Percentiles rank a stretch among this genome's conserved stretches.
Conservation (phyloP, 2,113 vertebrate genomes). For the Pterocles orientalis region DNA sequence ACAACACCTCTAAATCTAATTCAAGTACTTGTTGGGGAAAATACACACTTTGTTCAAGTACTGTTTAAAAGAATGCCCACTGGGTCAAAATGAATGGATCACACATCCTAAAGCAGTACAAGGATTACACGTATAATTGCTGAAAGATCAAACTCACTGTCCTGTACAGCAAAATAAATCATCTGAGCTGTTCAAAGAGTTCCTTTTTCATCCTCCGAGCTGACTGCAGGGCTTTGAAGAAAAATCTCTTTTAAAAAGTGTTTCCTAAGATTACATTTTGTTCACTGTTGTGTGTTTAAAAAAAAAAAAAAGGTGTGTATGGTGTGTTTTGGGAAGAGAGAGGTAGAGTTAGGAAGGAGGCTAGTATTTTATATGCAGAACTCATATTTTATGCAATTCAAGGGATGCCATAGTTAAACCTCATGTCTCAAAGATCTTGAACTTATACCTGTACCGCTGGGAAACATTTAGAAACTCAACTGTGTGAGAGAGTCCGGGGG, state of each 20-base stretch:
- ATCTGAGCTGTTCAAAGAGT: not conserved
- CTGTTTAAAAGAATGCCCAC: not conserved
- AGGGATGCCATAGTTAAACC: not conserved
- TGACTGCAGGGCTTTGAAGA: not conserved
- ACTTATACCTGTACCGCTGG: not conserved
- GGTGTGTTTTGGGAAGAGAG: not conserved
- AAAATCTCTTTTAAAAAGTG: not conserved
- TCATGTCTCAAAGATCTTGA: not conserved
- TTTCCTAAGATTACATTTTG: not conserved
- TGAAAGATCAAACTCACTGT: not conserved
- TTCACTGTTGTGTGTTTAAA: not conserved
- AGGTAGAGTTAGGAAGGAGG: not conserved
- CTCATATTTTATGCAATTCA: not conserved
- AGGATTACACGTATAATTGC: not conserved
- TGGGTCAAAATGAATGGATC: not conserved
- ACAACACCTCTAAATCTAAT: not conserved
- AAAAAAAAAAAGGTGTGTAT: not conserved
- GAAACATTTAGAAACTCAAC: not conserved
- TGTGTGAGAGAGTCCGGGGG: not conserved
- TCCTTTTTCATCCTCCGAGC: not conserved
- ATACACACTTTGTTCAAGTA: not conserved
- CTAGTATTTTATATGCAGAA: not conserved
- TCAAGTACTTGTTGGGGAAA: not conserved
- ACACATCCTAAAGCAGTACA: not conserved
- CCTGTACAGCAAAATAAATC: not conserved